Evolutionary conservation across 2,797 vertebrate genomes (phyloP).

Genomic region (Enteromius unitaeniatus): DNA sequence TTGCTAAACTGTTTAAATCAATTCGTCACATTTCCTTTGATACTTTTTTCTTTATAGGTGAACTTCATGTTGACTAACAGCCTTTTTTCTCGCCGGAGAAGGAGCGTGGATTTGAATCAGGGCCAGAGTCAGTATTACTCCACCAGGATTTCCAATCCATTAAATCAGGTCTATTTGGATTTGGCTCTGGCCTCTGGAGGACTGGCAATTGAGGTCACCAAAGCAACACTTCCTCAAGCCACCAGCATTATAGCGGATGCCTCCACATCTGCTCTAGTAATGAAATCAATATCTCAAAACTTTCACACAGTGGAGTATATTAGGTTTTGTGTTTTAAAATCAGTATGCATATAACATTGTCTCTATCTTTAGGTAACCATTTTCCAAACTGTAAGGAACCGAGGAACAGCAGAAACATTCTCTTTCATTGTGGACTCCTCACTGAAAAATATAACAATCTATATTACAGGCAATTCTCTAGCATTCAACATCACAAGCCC

Average conservation of each 20-base stretch:
- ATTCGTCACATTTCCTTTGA: too few relatives aligned
- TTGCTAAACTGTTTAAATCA: too few relatives aligned
- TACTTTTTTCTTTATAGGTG: too few relatives aligned
- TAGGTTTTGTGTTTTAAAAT: background rate
- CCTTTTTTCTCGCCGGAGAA: slow-evolving; percentile 33
- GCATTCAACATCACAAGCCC: slow-evolving; percentile 49
- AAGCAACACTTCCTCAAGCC: slow-evolving; percentile 61
- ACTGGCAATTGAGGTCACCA: slow-evolving; percentile 65
- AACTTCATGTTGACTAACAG: slow-evolving; percentile 71
- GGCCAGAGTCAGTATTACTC: background rate
- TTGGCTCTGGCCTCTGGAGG: slow-evolving; percentile 74
- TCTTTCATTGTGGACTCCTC: slow-evolving; percentile 55
- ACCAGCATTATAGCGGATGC: slow-evolving; percentile 65
- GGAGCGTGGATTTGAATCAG: background rate
- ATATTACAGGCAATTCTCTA: slow-evolving; percentile 51
- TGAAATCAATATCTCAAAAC: background rate
- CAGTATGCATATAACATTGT: background rate
- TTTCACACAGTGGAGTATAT: background rate
- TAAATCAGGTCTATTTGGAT: slow-evolving; percentile 67
- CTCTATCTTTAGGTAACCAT: slow-evolving; percentile 54
- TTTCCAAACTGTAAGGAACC: slow-evolving; percentile 49
- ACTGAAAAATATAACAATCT: slow-evolving; percentile 53
- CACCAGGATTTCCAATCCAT: slow-evolving; percentile 5
- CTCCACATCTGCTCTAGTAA: slow-evolving; percentile 69
- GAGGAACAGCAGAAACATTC: slow-evolving; percentile 42